Conservation (phyloP, 2,113 vertebrate species). For the Leiothrix lutea region DNA sequence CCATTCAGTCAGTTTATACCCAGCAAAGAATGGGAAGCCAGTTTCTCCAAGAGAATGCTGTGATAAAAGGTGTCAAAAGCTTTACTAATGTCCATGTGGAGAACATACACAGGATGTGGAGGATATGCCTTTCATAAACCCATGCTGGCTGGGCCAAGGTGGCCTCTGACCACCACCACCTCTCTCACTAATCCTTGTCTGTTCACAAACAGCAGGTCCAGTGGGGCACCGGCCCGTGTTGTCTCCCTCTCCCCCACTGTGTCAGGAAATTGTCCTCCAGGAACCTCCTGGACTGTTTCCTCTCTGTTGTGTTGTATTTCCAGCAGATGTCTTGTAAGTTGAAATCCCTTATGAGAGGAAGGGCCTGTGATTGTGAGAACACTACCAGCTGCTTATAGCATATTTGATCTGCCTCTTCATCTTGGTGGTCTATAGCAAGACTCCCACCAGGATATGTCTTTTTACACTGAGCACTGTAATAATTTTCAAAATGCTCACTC, state of each 20-base stretch:
- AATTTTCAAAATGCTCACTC: not conserved
- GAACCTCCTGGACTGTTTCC: not conserved
- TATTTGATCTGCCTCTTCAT: not conserved
- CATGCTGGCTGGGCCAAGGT: not conserved
- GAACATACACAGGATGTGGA: not conserved
- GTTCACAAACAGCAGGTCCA: not conserved
- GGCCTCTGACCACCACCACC: not conserved
- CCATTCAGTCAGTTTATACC: not conserved
- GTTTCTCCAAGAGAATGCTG: not conserved
- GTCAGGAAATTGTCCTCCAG: not conserved
- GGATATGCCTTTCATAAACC: not conserved
- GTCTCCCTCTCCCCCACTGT: not conserved
- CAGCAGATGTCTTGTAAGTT: not conserved
- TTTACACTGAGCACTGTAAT: not conserved
- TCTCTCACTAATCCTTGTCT: not conserved
- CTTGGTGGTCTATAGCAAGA: not conserved
- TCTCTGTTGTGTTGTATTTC: not conserved
- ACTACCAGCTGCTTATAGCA: not conserved
- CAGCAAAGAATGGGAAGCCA: no score
- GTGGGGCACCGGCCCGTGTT: not conserved
- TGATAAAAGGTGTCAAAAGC: not conserved
- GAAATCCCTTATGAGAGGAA: not conserved
- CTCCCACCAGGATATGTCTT: not conserved
- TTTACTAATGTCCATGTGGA: not conserved
- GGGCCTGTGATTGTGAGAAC: not conserved